Base-by-base conservation (phyloP, 2,888 invertebrate genomes). In the Plutella xylostella region DNA sequence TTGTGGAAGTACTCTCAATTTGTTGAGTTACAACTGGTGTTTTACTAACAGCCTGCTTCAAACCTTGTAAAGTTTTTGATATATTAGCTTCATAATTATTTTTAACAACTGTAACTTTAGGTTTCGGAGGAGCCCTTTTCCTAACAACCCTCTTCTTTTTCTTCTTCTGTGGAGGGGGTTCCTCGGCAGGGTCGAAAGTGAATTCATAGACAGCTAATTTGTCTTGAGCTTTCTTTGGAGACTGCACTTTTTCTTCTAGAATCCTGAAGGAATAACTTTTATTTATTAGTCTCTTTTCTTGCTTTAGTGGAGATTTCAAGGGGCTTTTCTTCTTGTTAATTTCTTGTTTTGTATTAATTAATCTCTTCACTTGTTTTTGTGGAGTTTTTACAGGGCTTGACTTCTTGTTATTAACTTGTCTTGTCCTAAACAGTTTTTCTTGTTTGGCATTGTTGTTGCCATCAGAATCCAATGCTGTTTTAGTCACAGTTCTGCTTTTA, bases 121-220 rank as follows among this genome's bases (percentile, higher is more conserved):
- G 64, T 52, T 73, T 73, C 1, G 61, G 46, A 38, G 60, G 61
- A 48, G 57, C 67, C 51, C 67, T 78, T 35, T 44, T 50, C 15
- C 59, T 67, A 1, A 60, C 55, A 15, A 53, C 51, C 43, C 56
- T 72, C 49, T 72, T 80, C 9, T 63, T 63, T 51, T 80, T 83
- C 51, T 79, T 83, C 55, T 82, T 82, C 39, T 64, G 62, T 15
- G 70, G 71, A 43, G 65, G 55, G 11, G 83, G 82, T 58, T 84
- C 83, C 39, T 83, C 79, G 49, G 63, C 61, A 0, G 84, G 83
- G 50, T 85, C 78, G 65, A 61, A 84, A 15, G 82, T 82, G 45
- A 85, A 85, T 52, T 85, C 84, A 56, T 85, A 85, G 2, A 83
- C 57, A 59, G 82, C 80, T 45, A 66, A 48, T 38, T 66, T 63